These are phyloP conservation scores for Carposina sasakii DNA, from an alignment of 1,140 invertebrate genomes.

Conservation along the genomic window DNA sequence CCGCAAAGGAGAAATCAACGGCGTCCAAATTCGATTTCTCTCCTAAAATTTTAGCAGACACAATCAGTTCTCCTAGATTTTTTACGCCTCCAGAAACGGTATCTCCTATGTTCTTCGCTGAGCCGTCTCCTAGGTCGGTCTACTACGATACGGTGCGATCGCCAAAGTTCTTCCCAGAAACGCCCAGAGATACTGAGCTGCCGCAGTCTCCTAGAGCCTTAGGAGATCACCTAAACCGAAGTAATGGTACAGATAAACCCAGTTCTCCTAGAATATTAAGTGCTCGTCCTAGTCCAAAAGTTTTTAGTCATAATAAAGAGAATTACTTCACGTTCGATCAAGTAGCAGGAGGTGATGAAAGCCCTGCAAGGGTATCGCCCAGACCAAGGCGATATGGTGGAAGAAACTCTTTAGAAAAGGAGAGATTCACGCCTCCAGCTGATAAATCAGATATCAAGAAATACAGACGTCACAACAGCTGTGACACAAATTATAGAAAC, in stretches of 20 bases:
- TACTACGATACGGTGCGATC: conserved; percentile 61
- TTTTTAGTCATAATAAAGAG: conserved; percentile 61
- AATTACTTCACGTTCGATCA: conserved; percentile 65
- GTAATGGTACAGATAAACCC: conserved; percentile 59
- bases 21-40: conserved; percentile 64
- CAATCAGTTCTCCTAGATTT: conserved; percentile 52
- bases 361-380: conserved; percentile 36
- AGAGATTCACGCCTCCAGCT: conserved; percentile 55
- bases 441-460: conserved; percentile 58
- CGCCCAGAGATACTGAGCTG: conserved; percentile 47
- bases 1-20: conserved; percentile 58
- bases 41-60: conserved; percentile 51
- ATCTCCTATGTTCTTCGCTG: conserved; percentile 63
- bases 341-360: conserved; percentile 27
- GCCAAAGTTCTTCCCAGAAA: conserved; percentile 60
- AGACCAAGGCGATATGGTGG: conserved; percentile 51
- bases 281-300: conserved; percentile 56
- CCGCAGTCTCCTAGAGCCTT: conserved; percentile 57
- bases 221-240: conserved; percentile 54
- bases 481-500: conserved; percentile 60
- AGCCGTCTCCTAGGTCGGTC: conserved; percentile 58
- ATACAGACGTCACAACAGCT: conserved; percentile 62
- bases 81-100: conserved; percentile 62
- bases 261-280: conserved; percentile 57
- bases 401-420: conserved; percentile 58